Evolutionary conservation across 2,888 invertebrate species (phyloP).

Genomic region (Hylaea fasciaria): DNA sequence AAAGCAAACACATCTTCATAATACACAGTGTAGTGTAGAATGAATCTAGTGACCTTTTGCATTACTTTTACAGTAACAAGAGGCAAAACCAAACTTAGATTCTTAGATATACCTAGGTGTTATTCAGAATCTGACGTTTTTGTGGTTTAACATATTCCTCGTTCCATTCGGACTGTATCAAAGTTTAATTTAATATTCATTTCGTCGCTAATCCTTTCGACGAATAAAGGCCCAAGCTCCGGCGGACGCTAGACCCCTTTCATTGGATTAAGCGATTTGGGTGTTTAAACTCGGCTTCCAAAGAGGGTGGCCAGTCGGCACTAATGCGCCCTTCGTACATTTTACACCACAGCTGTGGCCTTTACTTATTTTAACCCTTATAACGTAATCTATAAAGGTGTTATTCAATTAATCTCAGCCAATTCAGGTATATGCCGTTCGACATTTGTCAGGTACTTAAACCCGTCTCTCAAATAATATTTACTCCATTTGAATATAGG

Average conservation of each 20-base stretch:
- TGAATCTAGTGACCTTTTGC: no score
- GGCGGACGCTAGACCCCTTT: constrained; percentile 64
- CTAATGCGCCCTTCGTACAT: constrained; percentile 57
- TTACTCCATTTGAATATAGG: constrained; percentile 49
- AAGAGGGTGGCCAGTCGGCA: constrained; percentile 64
- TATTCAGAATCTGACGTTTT: no score
- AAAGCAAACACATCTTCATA: no score
- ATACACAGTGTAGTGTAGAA: no score
- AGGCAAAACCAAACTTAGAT: no score
- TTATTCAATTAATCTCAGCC: constrained; percentile 39
- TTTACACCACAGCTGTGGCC: constrained; percentile 31
- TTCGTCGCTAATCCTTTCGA: constrained; percentile 44
- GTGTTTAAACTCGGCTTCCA: constrained; percentile 66
- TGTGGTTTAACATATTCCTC: no score
- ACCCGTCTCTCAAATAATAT: constrained; percentile 49
- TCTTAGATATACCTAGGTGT: no score
- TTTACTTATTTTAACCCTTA: constrained; percentile 47
- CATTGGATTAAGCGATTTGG: constrained; percentile 79
- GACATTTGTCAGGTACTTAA: constrained; percentile 51
- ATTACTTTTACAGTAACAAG: no score
- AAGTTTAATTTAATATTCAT: constrained; percentile 50
- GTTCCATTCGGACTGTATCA: constrained; percentile 14
- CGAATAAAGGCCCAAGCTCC: constrained; percentile 59
- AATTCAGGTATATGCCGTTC: constrained; percentile 45
- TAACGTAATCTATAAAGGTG: constrained; percentile 39